Conservation (phyloP, 2,888 invertebrate species). For the Mantis religiosa region DNA sequence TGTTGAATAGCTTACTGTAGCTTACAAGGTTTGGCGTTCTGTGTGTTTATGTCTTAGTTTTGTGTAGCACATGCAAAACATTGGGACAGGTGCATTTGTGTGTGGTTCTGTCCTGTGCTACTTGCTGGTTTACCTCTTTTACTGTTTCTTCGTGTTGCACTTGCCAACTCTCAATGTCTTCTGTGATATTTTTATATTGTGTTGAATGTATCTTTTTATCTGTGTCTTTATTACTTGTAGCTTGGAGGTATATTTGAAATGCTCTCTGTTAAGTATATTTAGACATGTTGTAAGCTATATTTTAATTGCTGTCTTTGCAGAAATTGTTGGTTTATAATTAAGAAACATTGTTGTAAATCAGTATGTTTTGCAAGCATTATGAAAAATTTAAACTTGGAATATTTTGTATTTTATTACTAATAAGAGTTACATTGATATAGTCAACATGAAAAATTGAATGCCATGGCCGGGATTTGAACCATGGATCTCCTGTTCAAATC, state of each 20-base stretch:
- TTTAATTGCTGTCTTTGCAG: too few relatives aligned
- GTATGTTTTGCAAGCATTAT: too few relatives aligned
- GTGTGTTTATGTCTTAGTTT: neutral
- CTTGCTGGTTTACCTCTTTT: slow-evolving; percentile 27
- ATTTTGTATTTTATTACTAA: too few relatives aligned
- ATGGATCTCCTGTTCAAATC: too few relatives aligned
- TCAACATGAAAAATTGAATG: too few relatives aligned
- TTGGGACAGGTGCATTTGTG: neutral
- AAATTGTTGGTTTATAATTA: too few relatives aligned
- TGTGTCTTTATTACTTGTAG: neutral
- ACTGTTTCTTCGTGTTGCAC: slow-evolving; percentile 15
- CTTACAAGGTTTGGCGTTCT: neutral
- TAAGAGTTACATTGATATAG: too few relatives aligned
- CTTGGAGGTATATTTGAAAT: neutral
- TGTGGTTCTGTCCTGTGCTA: slow-evolving; percentile 19
- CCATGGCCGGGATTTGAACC: too few relatives aligned
- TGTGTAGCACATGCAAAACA: too few relatives aligned
- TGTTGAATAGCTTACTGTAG: neutral
- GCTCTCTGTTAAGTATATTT: neutral
- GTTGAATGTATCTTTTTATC: neutral
- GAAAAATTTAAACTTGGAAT: too few relatives aligned
- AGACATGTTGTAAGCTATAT: too few relatives aligned
- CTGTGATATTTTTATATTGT: neutral
- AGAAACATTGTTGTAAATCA: too few relatives aligned
- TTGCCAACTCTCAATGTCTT: neutral